Evolutionary conservation across 2,888 invertebrate species (phyloP), one percentile per base, ranked within the genome.

Genomic region (Parnassius orleans): DNA sequence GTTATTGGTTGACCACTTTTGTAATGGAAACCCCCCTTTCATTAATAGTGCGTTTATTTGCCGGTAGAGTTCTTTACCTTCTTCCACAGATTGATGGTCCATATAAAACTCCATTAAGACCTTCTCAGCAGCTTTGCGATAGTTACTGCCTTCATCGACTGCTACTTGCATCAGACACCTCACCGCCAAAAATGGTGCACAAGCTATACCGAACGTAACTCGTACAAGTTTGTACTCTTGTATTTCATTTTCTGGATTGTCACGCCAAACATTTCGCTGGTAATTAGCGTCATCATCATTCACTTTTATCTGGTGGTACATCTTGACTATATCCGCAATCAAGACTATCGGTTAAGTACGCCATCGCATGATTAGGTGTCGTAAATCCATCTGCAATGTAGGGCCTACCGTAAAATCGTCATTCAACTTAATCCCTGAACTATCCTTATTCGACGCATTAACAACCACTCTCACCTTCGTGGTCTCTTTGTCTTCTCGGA

Each of bases 241-340:
- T 14, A 73, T 48, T 9, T 63, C 59, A 11, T 50, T 9, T 10
- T 60, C 56, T 10, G 59, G 44, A 41, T 64, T n/a, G 9, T 67
- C 54, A 15, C 69, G 46, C 72, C 71, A 72, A 0, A 72, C 10
- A 10, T 72, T 54, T 7, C 74, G 56, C 54, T 74, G 73, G 46
- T 55, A 73, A 19, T 71, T 67, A 9, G 66, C 43, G 58, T 79
- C 70, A 1, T 69, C 58, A 7, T 66, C 52, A 7, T 60, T n/a
- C 2, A 78, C 68, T 9, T 60, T 63, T 3, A 77, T 64, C 64
- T 75, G 72, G 0, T 76, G 57, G 50, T 75, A 80, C 77, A 80
- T 79, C 64, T 79, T 75, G 9, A 69, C 57, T 10, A 78, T 68
- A 48, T 75, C 77, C 0, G 74, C 71, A 1, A 78, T 51, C n/a